Conservation (phyloP, 2,888 invertebrate genomes). For the Ornithoptera priamus region DNA sequence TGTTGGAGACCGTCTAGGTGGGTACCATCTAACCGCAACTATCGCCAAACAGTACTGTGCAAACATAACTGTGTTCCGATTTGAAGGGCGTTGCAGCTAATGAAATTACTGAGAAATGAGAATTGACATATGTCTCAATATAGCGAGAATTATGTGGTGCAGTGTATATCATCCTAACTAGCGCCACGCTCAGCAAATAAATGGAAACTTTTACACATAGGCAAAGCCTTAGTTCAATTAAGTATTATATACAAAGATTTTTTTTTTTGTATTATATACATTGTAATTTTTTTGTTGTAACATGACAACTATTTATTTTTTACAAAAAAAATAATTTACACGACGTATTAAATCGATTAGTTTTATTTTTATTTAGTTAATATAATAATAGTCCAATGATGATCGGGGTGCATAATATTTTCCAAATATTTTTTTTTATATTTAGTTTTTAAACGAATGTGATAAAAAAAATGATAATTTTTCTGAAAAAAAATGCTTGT, state of each 20-base stretch:
- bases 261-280: constrained; percentile 53
- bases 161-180: no score
- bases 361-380: constrained; percentile 32
- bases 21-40: no score
- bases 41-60: no score
- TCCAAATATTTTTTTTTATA: constrained; percentile 32
- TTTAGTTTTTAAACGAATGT: constrained; percentile 25
- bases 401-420: constrained; percentile 54
- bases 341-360: constrained; percentile 30
- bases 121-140: no score
- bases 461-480: constrained; percentile 1
- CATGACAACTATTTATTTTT: constrained; percentile 76
- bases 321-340: constrained; percentile 35
- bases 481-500: no score
- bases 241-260: constrained; percentile 66
- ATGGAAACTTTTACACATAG: constrained; percentile 8
- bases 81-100: no score
- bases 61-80: no score
- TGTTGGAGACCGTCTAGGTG: no score
- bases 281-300: constrained; percentile 61
- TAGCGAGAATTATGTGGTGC: no score
- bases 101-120: no score
- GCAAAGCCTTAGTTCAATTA: constrained; percentile 44
- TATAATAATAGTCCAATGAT: constrained; percentile 37
- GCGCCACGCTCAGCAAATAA: background rate